Evolutionary conservation across 2,888 invertebrate genomes (phyloP).

Genomic region (Conus canariensis): DNA sequence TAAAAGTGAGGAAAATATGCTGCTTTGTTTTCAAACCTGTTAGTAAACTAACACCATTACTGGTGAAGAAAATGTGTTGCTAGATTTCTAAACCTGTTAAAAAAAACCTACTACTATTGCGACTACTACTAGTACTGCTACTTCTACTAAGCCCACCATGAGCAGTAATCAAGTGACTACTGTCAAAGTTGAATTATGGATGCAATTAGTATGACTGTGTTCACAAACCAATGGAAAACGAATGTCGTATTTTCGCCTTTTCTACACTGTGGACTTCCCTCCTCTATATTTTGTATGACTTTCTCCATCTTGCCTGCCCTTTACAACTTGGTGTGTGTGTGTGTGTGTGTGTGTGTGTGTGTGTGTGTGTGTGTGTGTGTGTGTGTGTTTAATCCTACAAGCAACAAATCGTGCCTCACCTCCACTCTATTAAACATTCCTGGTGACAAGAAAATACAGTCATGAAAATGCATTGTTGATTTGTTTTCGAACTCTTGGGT

Average conservation of each 20-base stretch:
- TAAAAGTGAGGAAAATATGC: too few relatives aligned
- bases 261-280: background rate
- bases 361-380: background rate
- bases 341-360: background rate
- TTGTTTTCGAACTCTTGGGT: too few relatives aligned
- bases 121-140: background rate
- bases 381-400: background rate
- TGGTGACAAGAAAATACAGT: too few relatives aligned
- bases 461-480: too few relatives aligned
- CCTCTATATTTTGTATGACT: background rate
- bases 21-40: too few relatives aligned
- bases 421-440: too few relatives aligned
- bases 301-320: background rate
- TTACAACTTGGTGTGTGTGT: background rate
- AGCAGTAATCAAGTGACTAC: background rate
- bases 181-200: too few relatives aligned
- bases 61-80: background rate
- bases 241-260: background rate
- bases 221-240: background rate
- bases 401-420: too few relatives aligned
- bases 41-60: too few relatives aligned
- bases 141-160: background rate
- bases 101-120: background rate
- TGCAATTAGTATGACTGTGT: background rate
- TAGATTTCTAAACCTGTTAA: background rate